Conservation (phyloP, 2,797 vertebrate species). For the Nannoperca australis region DNA sequence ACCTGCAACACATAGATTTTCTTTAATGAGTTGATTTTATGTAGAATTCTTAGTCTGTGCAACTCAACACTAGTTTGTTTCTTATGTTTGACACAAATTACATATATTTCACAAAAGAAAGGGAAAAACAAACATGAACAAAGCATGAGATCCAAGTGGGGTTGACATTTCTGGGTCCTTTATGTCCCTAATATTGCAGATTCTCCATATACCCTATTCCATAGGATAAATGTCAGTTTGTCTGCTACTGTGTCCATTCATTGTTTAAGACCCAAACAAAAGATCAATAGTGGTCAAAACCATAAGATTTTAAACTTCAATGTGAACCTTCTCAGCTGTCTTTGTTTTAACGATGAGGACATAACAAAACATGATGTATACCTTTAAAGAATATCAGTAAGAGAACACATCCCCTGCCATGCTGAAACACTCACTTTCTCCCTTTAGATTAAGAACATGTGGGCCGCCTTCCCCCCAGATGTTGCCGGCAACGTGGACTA, state of each 20-base stretch:
- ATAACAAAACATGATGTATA: background rate
- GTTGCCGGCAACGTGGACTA: constrained; percentile 93
- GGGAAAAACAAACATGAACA: too few species aligned
- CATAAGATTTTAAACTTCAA: too few species aligned
- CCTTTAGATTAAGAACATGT: constrained; percentile 90
- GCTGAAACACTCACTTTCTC: background rate
- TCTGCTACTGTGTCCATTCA: background rate
- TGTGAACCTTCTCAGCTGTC: background rate
- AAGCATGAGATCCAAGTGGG: too few species aligned
- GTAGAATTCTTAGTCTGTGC: background rate
- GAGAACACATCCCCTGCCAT: background rate
- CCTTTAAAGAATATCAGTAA: background rate
- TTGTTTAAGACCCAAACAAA: background rate
- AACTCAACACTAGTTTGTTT: background rate
- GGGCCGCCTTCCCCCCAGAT: constrained; percentile 87
- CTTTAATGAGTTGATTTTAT: background rate
- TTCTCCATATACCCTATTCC: background rate
- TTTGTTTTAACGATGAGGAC: background rate
- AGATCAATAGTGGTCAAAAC: background rate
- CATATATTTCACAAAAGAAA: background rate
- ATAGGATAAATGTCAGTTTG: background rate
- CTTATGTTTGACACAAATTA: background rate
- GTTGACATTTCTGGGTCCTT: background rate
- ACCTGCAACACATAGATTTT: background rate
- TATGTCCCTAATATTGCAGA: background rate